Percentiles rank a stretch among this genome's conserved stretches.
phyloP scores from a whole-genome alignment of 2,797 vertebrate species.

The Ataeniobius toweri region DNA sequence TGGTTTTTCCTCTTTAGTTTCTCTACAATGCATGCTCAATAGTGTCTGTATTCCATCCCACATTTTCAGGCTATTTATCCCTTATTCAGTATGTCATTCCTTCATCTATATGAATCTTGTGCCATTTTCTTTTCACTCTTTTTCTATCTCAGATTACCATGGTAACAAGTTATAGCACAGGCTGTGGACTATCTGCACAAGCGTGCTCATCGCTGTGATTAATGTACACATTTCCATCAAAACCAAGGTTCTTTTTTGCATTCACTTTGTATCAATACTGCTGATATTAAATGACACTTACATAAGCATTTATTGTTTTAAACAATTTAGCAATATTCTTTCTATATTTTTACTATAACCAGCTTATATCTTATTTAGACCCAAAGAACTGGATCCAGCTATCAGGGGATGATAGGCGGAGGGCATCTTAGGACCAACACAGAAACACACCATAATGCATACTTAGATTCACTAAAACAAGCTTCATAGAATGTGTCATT shows the following conservation, averaged over 20 bases:
- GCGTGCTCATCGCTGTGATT: conserved; percentile 17
- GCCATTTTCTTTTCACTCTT: conserved; percentile 1
- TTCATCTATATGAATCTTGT: conserved; percentile 16
- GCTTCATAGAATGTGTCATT: not conserved
- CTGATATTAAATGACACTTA: not conserved
- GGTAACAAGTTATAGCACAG: conserved; percentile 52
- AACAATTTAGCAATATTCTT: not conserved
- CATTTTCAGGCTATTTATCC: conserved; percentile 19
- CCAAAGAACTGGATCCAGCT: not conserved
- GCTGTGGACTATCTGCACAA: conserved; percentile 9
- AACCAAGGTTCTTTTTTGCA: not conserved
- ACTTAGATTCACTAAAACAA: not conserved
- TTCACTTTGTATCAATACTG: not conserved
- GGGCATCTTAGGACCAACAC: not conserved
- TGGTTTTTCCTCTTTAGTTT: conserved; percentile 15
- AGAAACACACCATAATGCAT: not conserved
- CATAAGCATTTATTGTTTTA: not conserved
- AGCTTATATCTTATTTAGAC: not conserved
- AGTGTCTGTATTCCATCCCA: conserved; percentile 16
- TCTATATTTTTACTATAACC: not conserved
- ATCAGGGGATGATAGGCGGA: not conserved
- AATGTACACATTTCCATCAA: conserved; percentile 1
- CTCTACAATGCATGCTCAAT: conserved; percentile 20
- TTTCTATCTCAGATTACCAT: conserved; percentile 43
- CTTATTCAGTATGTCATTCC: conserved; percentile 15